These are phyloP conservation scores for Limosa lapponica DNA, from an alignment of 2,797 vertebrate species.

Conservation along the genomic window DNA sequence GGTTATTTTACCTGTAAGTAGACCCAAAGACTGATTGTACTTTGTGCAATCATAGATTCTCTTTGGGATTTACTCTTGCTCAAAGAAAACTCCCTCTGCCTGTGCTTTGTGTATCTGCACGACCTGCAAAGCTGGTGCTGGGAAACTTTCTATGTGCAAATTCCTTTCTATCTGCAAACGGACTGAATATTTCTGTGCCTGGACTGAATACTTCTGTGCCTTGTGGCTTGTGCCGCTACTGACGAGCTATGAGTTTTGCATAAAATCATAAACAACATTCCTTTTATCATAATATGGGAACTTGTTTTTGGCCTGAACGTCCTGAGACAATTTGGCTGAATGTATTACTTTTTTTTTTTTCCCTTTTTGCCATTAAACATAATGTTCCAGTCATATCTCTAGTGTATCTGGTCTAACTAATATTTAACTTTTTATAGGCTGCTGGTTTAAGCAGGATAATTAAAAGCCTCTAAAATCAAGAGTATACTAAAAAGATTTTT, in stretches of 20 bases:
- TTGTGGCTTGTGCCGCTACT: neutral
- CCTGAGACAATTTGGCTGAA: neutral
- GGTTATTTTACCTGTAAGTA: neutral
- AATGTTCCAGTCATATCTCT: neutral
- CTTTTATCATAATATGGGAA: neutral
- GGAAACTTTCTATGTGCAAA: neutral
- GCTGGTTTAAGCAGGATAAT: neutral
- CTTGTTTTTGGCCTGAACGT: neutral
- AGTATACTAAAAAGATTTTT: neutral
- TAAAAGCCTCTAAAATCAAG: neutral
- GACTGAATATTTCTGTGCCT: neutral
- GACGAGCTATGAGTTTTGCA: neutral
- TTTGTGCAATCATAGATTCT: neutral
- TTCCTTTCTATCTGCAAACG: neutral
- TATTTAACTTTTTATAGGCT: neutral
- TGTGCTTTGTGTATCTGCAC: neutral
- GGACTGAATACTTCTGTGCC: neutral
- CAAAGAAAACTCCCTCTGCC: neutral
- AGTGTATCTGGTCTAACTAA: neutral
- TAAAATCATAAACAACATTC: neutral
- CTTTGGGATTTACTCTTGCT: neutral
- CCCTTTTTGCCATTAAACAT: neutral
- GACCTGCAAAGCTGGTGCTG: neutral
- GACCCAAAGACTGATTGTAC: neutral
- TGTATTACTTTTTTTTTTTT: neutral